Conservation (phyloP, 2,797 vertebrate species). For the Paratrypauchen microcephalus region DNA sequence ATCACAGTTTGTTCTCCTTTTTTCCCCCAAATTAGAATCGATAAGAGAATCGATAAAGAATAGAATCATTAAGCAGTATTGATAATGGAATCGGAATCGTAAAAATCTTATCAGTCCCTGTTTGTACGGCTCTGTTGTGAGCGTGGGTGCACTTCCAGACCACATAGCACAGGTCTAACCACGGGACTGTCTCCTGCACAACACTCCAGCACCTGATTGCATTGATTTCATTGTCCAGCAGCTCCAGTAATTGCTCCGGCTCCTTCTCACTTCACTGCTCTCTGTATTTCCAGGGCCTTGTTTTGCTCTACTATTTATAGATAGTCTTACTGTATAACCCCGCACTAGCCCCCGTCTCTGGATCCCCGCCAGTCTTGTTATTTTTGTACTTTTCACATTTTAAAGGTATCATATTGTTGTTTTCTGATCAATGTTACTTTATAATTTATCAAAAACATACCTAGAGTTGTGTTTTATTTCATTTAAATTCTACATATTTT, state of each 20-base stretch:
- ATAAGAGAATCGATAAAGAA: too few species aligned
- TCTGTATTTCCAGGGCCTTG: background rate
- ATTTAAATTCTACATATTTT: too few species aligned
- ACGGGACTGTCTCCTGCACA: background rate
- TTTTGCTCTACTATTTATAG: slow-evolving; percentile 14
- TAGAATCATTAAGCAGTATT: too few species aligned
- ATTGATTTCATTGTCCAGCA: slow-evolving; percentile 8
- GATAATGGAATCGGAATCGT: too few species aligned
- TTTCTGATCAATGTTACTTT: too few species aligned
- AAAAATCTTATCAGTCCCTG: too few species aligned
- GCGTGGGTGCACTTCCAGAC: background rate
- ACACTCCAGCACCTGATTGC: background rate
- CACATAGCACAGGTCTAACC: background rate
- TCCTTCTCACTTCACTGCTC: background rate
- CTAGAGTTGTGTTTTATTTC: too few species aligned
- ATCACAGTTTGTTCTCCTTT: too few species aligned
- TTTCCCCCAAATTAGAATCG: too few species aligned
- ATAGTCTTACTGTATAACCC: slow-evolving; percentile 9
- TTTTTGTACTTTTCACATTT: background rate
- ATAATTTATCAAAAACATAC: too few species aligned
- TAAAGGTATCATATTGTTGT: too few species aligned
- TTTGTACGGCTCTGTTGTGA: background rate
- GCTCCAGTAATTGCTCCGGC: slow-evolving; percentile 1
- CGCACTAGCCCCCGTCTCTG: slow-evolving; percentile 20
- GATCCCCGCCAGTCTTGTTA: too few species aligned